These are phyloP conservation scores for Xanthia togata DNA, from an alignment of 2,888 invertebrate genomes.

Conservation along the genomic window DNA sequence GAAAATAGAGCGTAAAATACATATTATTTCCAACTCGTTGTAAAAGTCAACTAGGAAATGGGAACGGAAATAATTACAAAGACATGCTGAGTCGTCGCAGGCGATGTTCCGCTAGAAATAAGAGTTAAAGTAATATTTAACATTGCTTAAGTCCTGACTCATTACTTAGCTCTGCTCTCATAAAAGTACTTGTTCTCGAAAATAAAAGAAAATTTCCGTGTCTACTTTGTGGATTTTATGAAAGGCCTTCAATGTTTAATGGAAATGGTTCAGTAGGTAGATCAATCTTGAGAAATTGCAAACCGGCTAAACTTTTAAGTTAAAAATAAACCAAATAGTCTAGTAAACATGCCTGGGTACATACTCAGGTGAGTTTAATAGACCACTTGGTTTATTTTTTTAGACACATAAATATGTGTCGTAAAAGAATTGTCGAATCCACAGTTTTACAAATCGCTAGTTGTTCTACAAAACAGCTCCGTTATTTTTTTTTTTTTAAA, in stretches of 20 bases:
- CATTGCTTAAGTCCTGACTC: constrained; percentile 9
- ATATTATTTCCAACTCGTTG: constrained; percentile 18
- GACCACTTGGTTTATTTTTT: too few species aligned
- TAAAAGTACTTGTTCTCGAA: constrained; percentile 1
- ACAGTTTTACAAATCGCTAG: too few species aligned
- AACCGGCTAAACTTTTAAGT: neutral
- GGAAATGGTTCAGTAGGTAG: neutral
- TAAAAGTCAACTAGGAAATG: constrained; percentile 26
- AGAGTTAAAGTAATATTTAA: constrained; percentile 16
- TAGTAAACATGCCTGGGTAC: neutral
- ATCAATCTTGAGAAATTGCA: neutral
- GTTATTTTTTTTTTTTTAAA: too few species aligned
- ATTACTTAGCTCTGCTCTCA: constrained; percentile 12
- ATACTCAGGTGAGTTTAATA: too few species aligned
- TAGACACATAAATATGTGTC: too few species aligned
- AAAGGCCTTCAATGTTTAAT: neutral
- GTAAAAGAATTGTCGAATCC: too few species aligned
- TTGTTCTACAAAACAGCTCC: too few species aligned
- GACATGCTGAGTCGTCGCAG: constrained; percentile 2
- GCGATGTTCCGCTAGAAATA: constrained; percentile 30
- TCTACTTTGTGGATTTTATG: neutral
- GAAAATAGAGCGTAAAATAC: constrained; percentile 16
- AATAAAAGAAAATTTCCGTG: neutral
- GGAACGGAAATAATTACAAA: constrained; percentile 42
- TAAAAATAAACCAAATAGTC: neutral